Conservation (phyloP, 1,140 invertebrate species). For the Macrosteles quadrilineatus region DNA sequence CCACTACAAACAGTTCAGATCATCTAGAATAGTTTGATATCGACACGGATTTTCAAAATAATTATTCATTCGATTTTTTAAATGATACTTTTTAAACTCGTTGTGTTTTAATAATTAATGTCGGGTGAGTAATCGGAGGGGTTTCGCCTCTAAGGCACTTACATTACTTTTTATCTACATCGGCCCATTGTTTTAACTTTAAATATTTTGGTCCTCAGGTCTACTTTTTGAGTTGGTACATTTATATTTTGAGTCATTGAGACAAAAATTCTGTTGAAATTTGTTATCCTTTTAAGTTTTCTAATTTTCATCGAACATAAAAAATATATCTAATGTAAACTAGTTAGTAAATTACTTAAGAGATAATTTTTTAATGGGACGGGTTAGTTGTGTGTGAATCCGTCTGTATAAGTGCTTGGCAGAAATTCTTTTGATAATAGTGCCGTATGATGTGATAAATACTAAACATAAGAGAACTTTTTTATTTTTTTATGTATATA, state of each 20-base stretch:
- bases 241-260: too few species aligned
- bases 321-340: constrained; percentile 25
- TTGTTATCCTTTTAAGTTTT: not conserved
- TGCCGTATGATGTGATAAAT: constrained; percentile 31
- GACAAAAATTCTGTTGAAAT: constrained; percentile 1
- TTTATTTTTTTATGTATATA: constrained; percentile 27
- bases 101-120: constrained; percentile 17
- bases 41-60: constrained; percentile 20
- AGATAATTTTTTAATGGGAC: constrained; percentile 16
- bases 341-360: constrained; percentile 17
- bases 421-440: constrained; percentile 23
- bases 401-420: constrained; percentile 30
- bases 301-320: not conserved
- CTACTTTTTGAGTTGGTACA: too few species aligned
- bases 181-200: not conserved
- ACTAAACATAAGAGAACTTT: constrained; percentile 19
- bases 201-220: too few species aligned
- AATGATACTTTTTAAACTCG: not conserved
- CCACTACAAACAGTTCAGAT: not conserved
- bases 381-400: constrained; percentile 15
- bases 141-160: too few species aligned
- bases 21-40: constrained; percentile 17
- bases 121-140: constrained; percentile 18
- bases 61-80: constrained; percentile 11
- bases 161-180: not conserved